These are phyloP conservation scores for Oncopeltus fasciatus DNA, from an alignment of 1,140 invertebrate genomes.

Conservation along the genomic window DNA sequence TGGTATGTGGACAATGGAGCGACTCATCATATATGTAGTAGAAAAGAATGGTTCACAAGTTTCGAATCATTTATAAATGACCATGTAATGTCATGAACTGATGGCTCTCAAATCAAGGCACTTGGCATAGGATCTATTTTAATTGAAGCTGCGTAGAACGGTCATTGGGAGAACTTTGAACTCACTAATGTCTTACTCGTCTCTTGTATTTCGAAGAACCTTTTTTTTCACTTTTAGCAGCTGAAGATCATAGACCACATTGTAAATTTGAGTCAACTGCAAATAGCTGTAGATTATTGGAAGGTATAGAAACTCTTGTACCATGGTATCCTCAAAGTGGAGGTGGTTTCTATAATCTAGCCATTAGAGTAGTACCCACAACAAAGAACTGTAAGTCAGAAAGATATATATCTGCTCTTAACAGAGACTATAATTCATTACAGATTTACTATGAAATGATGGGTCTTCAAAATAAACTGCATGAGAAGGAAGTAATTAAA, in stretches of 20 bases:
- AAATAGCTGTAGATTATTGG: slow-evolving; percentile 18
- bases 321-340: slow-evolving; percentile 20
- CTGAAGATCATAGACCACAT: slow-evolving; percentile 24
- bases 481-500: slow-evolving; percentile 25
- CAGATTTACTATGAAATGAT: slow-evolving; percentile 26
- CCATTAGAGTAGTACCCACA: too few species aligned
- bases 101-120: slow-evolving; percentile 23
- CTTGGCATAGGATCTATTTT: slow-evolving; percentile 24
- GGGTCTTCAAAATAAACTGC: slow-evolving; percentile 27
- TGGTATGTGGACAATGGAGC: slow-evolving; percentile 28
- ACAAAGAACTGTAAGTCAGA: slow-evolving; percentile 23
- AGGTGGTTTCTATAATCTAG: too few species aligned
- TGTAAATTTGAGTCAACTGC: slow-evolving; percentile 24
- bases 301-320: slow-evolving; percentile 16
- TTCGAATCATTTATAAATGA: slow-evolving; percentile 22
- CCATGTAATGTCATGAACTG: slow-evolving; percentile 22
- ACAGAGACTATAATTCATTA: slow-evolving; percentile 16
- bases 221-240: slow-evolving; percentile 27
- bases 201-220: slow-evolving; percentile 25
- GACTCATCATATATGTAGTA: slow-evolving; percentile 26
- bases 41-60: slow-evolving; percentile 22
- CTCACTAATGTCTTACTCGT: too few species aligned
- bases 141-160: slow-evolving; percentile 19
- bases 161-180: slow-evolving; percentile 25
- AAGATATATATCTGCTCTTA: slow-evolving; percentile 17